These are phyloP conservation scores for Cryptotis parvus DNA, from an alignment of 2,113 vertebrate species.

Conservation along the genomic window DNA sequence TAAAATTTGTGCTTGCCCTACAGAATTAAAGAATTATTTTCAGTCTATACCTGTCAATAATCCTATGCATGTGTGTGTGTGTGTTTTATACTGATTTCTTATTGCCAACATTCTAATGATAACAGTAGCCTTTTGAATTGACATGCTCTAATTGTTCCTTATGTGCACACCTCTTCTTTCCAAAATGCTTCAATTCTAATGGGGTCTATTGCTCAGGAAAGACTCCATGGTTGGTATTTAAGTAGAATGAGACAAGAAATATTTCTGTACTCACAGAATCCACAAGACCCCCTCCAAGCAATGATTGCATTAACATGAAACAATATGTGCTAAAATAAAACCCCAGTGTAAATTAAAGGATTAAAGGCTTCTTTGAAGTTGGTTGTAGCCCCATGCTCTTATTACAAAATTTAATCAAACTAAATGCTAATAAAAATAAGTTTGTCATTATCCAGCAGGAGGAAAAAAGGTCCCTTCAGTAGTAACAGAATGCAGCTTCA, in stretches of 20 bases:
- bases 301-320: background rate
- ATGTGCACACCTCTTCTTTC: background rate
- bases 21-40: too few relatives aligned
- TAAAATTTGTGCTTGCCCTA: background rate
- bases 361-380: conserved; percentile 24
- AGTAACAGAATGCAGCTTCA: background rate
- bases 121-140: background rate
- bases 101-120: background rate
- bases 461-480: conserved; percentile 40
- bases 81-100: background rate
- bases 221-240: background rate
- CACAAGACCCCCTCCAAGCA: background rate
- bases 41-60: too few relatives aligned
- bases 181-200: background rate
- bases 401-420: conserved; percentile 39
- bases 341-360: background rate
- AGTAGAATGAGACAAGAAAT: background rate
- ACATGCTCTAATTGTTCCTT: background rate
- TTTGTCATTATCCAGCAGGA: conserved; percentile 35
- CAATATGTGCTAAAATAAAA: background rate
- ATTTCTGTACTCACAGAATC: background rate
- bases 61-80: background rate
- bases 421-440: conserved; percentile 51
- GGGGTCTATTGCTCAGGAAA: background rate
- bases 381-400: background rate